Base-by-base conservation (phyloP, 2,888 invertebrate genomes). In the Portevinia maculata region DNA sequence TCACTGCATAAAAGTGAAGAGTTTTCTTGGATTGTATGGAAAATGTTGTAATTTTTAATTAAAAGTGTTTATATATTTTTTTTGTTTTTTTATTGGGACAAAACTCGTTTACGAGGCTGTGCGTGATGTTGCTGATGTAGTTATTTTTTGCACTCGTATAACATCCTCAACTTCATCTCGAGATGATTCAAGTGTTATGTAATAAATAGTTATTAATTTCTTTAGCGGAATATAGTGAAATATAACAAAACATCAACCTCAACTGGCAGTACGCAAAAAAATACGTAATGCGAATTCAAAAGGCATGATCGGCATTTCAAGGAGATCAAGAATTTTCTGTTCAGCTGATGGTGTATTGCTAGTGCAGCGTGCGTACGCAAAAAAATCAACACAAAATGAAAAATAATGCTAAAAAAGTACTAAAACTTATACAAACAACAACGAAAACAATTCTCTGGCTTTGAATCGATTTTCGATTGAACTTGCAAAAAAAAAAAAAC, bases 221-320 rank as follows among this genome's bases (percentile, higher is more conserved):
- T 37, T 30, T 55, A 21, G 13, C 39, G 41, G 37, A 59, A 53
- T 52, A 30, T 53, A 71, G 59, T 67, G 44, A 59, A 73, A 52
- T 39, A 19, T 30, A 71, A 37, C 0, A 59, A n/a, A 74, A 37
- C 28, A 11, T n/a, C 57, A 65, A 60, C 46, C 39, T 62, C 48
- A 24, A 62, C 52, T 64, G 21, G 39, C 37, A 52, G 62, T 46
- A 53, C 21, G 41, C 13, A 44, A 39, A 59, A 37, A 69, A 67
- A 67, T 76, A 71, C 60, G 44, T 75, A 70, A 74, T 41, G 74
- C 64, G 73, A 73, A 79, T 79, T 84, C 84, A 84, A 74, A 84
- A 79, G 84, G 84, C 84, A 84, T 84, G 84, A 84, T 84, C 79
- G 84, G 84, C 84, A 84, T 79, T 79, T 84, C 84, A 84, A 84